Evolutionary conservation across 2,113 vertebrate species (phyloP).

Genomic region (Leucopsar rothschildi): DNA sequence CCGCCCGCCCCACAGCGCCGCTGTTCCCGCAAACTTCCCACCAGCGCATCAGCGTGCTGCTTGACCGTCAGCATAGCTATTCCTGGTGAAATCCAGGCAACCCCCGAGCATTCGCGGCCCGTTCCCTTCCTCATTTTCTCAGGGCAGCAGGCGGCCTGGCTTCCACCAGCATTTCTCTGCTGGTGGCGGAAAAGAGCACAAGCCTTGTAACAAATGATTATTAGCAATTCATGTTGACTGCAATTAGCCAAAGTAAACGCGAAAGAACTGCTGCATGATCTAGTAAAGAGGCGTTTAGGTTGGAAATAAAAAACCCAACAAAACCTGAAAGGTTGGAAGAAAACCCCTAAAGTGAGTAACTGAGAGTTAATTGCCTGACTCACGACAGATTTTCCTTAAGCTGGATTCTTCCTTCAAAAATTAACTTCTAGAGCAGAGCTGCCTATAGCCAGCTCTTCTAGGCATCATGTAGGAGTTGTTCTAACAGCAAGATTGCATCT

Average conservation of each 20-base stretch:
- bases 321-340: not conserved
- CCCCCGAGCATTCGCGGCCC: not conserved
- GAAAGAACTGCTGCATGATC: not conserved
- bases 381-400: not conserved
- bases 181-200: not conserved
- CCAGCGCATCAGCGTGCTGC: not conserved
- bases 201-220: not conserved
- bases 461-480: not conserved
- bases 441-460: not conserved
- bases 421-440: not conserved
- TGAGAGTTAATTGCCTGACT: not conserved
- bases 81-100: not conserved
- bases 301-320: not conserved
- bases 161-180: not conserved
- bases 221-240: not conserved
- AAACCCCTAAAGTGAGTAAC: not conserved
- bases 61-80: fast-evolving
- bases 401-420: not conserved
- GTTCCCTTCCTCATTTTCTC: not conserved
- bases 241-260: not conserved
- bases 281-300: not conserved
- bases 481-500: not conserved
- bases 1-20: not conserved
- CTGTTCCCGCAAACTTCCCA: not conserved
- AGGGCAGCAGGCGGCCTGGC: not conserved